Evolutionary conservation across 2,888 invertebrate genomes (phyloP), one percentile per base, ranked within the genome.

Genomic region (Gnatocerus cornutus): DNA sequence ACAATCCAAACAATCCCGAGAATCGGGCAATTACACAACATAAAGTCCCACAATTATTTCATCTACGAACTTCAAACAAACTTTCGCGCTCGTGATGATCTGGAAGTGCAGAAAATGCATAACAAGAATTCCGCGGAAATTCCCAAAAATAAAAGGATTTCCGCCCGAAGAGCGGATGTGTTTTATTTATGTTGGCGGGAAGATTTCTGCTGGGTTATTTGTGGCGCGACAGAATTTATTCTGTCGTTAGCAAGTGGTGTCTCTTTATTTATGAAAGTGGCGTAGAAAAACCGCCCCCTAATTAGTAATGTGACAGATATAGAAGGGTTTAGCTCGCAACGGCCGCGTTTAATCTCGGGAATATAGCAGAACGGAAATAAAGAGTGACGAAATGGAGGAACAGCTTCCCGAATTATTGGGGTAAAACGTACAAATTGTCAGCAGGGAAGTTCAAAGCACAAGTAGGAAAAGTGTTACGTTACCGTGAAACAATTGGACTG

Each of bases 291-390:
- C 59, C 73, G 66, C 68, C 71, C 58, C 67, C 69, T 69, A 71
- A 71, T 73, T 73, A 71, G 73, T 66, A 68, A 66, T 71, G 65
- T 71, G 71, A 72, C 72, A 72, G 71, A 73, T 69, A 61, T 68
- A 62, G 67, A 73, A 73, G 67, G 67, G 71, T 73, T 67, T 61
- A 46, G 46, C 33, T 12, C 21, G 48, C 21, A 48, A 33, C 50
- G 37, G 61, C 61, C 61, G 45, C 43, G 53, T 43, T 58, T 45
- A 58, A 58, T 58, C 58, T 29, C 43, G 6, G 29, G 43, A 10
- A 58, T 29, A 64, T 52, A 39, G 41, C 29, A 43, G 50, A 58
- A 52, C 58, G 67, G 67, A 61, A 67, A 66, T 63, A 63, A 63
- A 63, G 61, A 63, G 63, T 63, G 63, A 63, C 63, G 63, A 63